Conservation (phyloP, 2,888 invertebrate species). For the Schrankia costaestrigalis region DNA sequence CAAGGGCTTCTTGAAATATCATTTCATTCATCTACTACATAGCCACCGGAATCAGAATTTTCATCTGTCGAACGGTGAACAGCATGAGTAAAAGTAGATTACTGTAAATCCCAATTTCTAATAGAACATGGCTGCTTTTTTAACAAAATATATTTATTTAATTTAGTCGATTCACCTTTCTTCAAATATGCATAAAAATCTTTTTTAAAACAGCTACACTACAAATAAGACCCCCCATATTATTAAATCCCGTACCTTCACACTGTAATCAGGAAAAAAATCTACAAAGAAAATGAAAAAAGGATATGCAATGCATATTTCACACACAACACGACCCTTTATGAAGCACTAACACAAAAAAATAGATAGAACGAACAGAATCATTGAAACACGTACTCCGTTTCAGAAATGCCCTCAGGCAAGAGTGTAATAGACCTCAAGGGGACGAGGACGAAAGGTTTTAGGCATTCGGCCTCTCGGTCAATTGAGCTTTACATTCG, state of each 20-base stretch:
- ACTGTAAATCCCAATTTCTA: no score
- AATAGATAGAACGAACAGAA: constrained; percentile 1
- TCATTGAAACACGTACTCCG: constrained; percentile 7
- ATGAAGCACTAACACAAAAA: not conserved
- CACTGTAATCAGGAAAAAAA: no score
- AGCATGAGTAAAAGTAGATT: no score
- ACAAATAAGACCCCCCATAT: not conserved
- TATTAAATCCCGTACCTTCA: not conserved
- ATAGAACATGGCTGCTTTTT: no score
- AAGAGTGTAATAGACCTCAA: constrained; percentile 15
- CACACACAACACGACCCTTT: not conserved
- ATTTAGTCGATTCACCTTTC: no score
- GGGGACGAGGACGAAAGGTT: constrained; percentile 21
- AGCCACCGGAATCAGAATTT: no score
- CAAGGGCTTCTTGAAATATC: no score
- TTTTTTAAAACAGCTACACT: no score
- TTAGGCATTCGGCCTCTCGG: constrained; percentile 7
- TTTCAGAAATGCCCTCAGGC: constrained; percentile 19
- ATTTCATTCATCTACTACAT: no score
- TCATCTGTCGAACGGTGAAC: no score
- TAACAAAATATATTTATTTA: no score
- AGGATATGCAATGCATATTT: not conserved
- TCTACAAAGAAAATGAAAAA: not conserved
- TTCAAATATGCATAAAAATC: no score
- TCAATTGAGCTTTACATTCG: constrained; percentile 11